Conservation (phyloP, 2,797 vertebrate species). For the Pseudochirops cupreus region DNA sequence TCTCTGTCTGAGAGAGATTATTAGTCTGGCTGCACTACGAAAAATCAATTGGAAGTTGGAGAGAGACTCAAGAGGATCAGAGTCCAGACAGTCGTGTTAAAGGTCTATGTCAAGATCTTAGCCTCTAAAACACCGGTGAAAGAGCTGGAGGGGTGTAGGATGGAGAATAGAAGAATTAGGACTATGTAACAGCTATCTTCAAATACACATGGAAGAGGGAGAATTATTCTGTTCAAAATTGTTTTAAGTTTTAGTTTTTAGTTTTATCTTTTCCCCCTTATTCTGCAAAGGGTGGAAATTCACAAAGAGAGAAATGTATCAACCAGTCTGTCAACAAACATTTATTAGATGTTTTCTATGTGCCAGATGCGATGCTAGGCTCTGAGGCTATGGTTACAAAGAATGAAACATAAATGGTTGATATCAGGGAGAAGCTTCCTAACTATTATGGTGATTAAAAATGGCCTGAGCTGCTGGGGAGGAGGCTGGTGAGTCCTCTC, state of each 20-base stretch:
- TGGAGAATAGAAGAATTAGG: background rate
- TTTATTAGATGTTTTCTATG: background rate
- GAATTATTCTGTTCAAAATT: background rate
- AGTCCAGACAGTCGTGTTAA: background rate
- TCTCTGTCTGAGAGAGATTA: background rate
- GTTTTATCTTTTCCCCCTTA: background rate
- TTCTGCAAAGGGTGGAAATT: background rate
- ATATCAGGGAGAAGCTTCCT: background rate
- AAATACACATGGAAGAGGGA: background rate
- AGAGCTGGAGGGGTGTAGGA: background rate
- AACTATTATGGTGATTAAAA: background rate
- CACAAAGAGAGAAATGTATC: background rate
- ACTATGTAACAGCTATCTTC: background rate
- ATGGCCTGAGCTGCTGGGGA: background rate
- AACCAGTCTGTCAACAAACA: background rate
- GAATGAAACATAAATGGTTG: background rate
- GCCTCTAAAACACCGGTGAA: background rate
- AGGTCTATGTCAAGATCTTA: background rate
- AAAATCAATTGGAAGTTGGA: background rate
- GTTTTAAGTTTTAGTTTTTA: background rate
- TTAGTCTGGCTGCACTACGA: background rate
- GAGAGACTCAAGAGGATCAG: background rate
- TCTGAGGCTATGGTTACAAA: background rate
- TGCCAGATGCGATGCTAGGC: background rate
- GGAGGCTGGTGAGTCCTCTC: background rate